phyloP scores from a whole-genome alignment of 1,140 invertebrate genomes.

The Atopsyche davidsoni region DNA sequence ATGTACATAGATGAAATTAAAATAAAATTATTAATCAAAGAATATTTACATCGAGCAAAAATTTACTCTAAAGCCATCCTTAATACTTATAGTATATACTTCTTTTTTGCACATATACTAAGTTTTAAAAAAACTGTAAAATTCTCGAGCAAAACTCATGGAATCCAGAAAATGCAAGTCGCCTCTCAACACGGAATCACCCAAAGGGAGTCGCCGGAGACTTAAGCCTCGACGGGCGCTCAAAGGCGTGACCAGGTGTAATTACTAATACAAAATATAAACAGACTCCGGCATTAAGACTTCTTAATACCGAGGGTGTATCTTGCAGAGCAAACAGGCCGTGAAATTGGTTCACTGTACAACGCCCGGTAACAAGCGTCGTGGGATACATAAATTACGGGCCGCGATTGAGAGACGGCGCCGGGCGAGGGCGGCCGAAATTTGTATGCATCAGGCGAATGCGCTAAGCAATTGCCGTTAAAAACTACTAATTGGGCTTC shows the following conservation, averaged over 20 bases:
- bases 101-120: too few relatives aligned
- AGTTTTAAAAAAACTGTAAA: too few relatives aligned
- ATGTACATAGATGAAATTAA: too few relatives aligned
- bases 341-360: constrained; percentile 26
- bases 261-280: constrained; percentile 26
- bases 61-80: too few relatives aligned
- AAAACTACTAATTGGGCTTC: constrained; percentile 30
- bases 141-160: too few relatives aligned
- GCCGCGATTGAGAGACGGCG: constrained; percentile 4
- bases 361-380: constrained; percentile 22
- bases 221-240: too few relatives aligned
- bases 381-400: constrained; percentile 28
- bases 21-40: too few relatives aligned
- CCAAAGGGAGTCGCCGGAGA: too few relatives aligned
- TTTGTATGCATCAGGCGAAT: constrained; percentile 28
- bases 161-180: too few relatives aligned
- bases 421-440: constrained; percentile 8
- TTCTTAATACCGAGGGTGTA: constrained; percentile 6
- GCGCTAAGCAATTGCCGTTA: constrained; percentile 30
- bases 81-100: too few relatives aligned
- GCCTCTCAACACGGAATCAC: too few relatives aligned
- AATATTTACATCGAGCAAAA: too few relatives aligned
- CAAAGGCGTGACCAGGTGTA: constrained; percentile 23
- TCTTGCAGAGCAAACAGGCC: constrained; percentile 26
- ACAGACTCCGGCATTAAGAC: constrained; percentile 5